These are phyloP conservation scores for Nematolebias whitei DNA, from an alignment of 2,113 vertebrate species.

Conservation along the genomic window DNA sequence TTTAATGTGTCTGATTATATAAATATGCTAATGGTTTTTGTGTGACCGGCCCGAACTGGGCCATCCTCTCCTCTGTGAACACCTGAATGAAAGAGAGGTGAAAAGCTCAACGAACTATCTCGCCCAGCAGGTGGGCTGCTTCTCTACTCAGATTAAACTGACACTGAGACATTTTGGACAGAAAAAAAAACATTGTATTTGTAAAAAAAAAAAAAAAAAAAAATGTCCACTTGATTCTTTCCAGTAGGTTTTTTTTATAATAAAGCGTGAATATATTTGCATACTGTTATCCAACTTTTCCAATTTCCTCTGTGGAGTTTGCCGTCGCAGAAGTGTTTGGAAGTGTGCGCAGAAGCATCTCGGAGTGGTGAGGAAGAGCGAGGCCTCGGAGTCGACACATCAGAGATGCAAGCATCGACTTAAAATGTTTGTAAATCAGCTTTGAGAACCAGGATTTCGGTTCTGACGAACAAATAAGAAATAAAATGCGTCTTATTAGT, in stretches of 20 bases:
- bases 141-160: slow-evolving; percentile 37
- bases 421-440: background rate
- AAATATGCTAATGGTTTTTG: slow-evolving; percentile 57
- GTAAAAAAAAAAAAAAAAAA: slow-evolving; percentile 7
- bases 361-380: background rate
- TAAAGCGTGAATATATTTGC: background rate
- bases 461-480: background rate
- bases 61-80: slow-evolving; percentile 54
- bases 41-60: slow-evolving; percentile 60
- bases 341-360: no score
- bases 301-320: background rate
- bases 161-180: slow-evolving; percentile 26
- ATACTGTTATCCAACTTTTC: background rate
- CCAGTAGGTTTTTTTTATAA: background rate
- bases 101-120: slow-evolving; percentile 51
- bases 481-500: background rate
- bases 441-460: background rate
- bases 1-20: slow-evolving; percentile 22
- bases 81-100: slow-evolving; percentile 59
- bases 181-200: slow-evolving; percentile 8
- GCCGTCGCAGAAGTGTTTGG: background rate
- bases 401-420: background rate
- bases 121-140: slow-evolving; percentile 29
- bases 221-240: background rate
- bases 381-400: background rate